Conservation (phyloP, 2,113 vertebrate species). For the Climacteris rufus region DNA sequence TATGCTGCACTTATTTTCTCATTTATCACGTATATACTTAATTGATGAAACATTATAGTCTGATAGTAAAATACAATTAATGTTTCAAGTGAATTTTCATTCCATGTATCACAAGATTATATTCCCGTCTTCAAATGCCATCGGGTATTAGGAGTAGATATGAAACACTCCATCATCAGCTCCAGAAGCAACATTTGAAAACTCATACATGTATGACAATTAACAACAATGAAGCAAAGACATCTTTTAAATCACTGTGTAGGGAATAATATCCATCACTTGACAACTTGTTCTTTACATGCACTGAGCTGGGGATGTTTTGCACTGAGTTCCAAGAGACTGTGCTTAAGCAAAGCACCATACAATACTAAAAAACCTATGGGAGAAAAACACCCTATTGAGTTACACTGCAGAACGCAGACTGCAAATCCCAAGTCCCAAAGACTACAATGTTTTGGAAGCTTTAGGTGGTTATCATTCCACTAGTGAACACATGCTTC, state of each 20-base stretch:
- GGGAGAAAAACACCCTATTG: background rate
- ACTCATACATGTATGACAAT: background rate
- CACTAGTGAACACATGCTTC: background rate
- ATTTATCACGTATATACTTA: background rate
- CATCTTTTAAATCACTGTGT: background rate
- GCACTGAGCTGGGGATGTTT: background rate
- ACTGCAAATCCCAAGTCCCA: background rate
- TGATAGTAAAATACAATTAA: background rate
- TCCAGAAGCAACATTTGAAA: background rate
- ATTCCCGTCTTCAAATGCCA: background rate
- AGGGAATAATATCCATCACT: background rate
- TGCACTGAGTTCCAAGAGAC: background rate
- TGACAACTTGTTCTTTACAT: background rate
- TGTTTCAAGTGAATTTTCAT: background rate
- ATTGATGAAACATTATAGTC: background rate
- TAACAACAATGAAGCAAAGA: background rate
- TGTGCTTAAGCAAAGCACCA: background rate
- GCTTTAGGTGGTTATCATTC: background rate
- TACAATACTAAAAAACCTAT: background rate
- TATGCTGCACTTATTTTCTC: background rate
- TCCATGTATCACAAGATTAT: background rate
- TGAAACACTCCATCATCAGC: background rate
- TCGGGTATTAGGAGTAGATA: background rate
- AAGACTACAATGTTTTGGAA: background rate
- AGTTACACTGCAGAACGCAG: background rate